These are phyloP conservation scores for Haemorhous mexicanus DNA, from an alignment of 2,113 vertebrate genomes.

Conservation along the genomic window DNA sequence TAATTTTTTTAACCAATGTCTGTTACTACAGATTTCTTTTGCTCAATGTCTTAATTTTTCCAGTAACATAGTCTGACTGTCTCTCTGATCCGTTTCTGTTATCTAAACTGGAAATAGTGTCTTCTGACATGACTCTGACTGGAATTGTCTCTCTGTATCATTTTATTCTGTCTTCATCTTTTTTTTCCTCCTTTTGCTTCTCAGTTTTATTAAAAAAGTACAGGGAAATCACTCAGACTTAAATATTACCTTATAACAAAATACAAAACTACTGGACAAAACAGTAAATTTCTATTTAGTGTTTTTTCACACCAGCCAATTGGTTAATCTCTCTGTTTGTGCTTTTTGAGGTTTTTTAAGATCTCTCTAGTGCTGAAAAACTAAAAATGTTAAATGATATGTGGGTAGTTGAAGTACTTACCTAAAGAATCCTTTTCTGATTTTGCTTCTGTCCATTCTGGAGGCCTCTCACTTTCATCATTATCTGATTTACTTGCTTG, in stretches of 20 bases:
- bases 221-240: background rate
- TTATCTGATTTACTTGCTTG: conserved; percentile 56
- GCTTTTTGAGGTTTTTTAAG: background rate
- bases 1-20: background rate
- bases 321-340: background rate
- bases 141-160: background rate
- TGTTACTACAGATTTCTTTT: background rate
- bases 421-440: conserved; percentile 49
- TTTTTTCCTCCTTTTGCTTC: background rate
- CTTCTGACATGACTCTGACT: background rate
- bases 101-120: background rate
- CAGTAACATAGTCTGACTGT: background rate
- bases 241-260: background rate
- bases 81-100: background rate
- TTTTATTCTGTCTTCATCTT: background rate
- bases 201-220: background rate
- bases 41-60: background rate
- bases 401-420: conserved; percentile 34
- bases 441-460: conserved; percentile 40
- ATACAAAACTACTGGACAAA: background rate
- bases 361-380: background rate
- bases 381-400: background rate
- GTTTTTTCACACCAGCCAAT: background rate
- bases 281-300: background rate
- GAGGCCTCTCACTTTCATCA: conserved; percentile 24